Percentiles rank a stretch among this genome's conserved stretches.
Conservation (phyloP, 2,888 invertebrate genomes). For the Spialia ferax region DNA sequence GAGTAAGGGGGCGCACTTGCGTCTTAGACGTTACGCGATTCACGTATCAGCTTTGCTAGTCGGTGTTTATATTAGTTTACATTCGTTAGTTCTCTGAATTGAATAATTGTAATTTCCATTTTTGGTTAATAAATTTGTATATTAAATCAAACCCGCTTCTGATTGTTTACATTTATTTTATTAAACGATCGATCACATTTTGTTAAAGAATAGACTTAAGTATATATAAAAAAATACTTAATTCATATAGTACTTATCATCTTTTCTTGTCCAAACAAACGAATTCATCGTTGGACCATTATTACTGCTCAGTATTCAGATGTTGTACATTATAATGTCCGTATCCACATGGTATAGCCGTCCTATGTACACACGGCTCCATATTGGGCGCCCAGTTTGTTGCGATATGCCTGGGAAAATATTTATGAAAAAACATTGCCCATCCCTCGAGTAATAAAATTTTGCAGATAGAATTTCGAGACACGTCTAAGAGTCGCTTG, state of each 20-base stretch:
- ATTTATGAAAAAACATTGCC: conserved; percentile 29
- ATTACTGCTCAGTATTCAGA: neutral
- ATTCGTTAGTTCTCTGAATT: too few species aligned
- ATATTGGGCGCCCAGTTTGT: conserved; percentile 31
- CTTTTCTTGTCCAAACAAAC: neutral
- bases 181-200: too few species aligned
- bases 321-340: conserved; percentile 7
- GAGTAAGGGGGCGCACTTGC: too few species aligned
- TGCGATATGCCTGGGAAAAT: conserved; percentile 31
- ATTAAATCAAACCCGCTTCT: too few species aligned
- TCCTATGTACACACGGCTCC: conserved; percentile 24
- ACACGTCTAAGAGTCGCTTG: neutral
- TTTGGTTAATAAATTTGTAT: too few species aligned
- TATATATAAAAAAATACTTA: neutral
- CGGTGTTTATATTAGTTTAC: too few species aligned
- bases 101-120: too few species aligned
- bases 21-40: too few species aligned
- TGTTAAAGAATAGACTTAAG: too few species aligned
- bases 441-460: neutral
- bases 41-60: too few species aligned
- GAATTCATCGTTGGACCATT: neutral
- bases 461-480: neutral
- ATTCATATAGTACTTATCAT: neutral
- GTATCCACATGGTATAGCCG: neutral
- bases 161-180: too few species aligned